Evolutionary conservation across 2,888 invertebrate species (phyloP), one percentile per base, ranked within the genome.

Genomic region (Lagria hirta): DNA sequence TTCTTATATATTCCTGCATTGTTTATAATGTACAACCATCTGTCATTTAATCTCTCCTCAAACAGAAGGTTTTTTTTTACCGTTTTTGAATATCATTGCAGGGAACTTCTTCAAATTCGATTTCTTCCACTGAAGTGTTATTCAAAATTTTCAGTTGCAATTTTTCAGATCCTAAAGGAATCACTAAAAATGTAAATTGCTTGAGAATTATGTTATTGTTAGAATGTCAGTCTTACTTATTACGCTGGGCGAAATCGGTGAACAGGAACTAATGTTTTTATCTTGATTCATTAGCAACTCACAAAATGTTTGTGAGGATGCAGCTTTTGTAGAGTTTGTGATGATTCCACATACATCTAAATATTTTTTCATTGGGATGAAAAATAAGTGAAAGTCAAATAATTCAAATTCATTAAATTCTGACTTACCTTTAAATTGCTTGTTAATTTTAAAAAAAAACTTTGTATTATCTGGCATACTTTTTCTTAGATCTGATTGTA

Each of bases 301-400:
- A 29, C 54, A 54, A 21, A 54, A 50, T 7, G 47, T 41, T 8
- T 38, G 22, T 5, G 54, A 49, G n/a, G 51, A 18, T 12, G 40
- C 22, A 6, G 33, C 23, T 11, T 42, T 30, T 6, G 41, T 47
- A 6, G 43, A 34, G 8, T 52, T 52, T 3, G 49, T 50, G 18
- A 55, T 28, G 7, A 55, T 30, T 3, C 53, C 53, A 35, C 55
- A 55, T 24, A 55, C 47, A 20, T 51, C 55, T 55, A 13, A 17
- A 48, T 49, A 21, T 14, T n/a, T n/a, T n/a, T n/a, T n/a, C n/a
- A n/a, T n/a, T n/a, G n/a, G n/a, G n/a, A n/a, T n/a, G n/a, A n/a
- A n/a, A n/a, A n/a, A n/a, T n/a, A n/a, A n/a, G n/a, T n/a, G n/a
- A n/a, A n/a, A n/a, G n/a, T n/a, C n/a, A n/a, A n/a, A n/a, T n/a